Evolutionary conservation across 2,113 vertebrate genomes (phyloP), one percentile per base, ranked within the genome.

Genomic region (Seriola quinqueradiata): DNA sequence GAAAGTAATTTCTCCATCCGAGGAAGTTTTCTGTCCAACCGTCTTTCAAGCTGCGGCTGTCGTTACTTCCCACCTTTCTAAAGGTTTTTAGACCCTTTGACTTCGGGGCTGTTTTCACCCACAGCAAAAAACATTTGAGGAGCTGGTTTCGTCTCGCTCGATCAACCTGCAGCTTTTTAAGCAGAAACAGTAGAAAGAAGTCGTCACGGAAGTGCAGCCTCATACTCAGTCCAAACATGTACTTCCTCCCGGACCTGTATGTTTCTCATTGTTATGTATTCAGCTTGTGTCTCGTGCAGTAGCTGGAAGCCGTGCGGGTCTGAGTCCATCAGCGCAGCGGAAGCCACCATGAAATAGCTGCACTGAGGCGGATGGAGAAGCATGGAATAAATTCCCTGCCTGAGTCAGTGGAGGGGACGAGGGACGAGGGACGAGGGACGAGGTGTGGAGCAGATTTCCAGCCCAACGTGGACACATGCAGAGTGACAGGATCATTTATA

Each of bases 351-450:
- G 75, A 74, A 70, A 84, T 58, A 57, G 48, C 3, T n/a, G 55
- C 55, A 38, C 44, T 25, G 60, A 44, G 46, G 4, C 36, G 34
- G 69, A 68, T 42, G 64, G 75, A 78, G 74, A 83, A 73, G 75
- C 63, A 78, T 68, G 81, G 82, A 79, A 73, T 73, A 74, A 63
- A 78, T 74, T 61, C 44, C 54, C 38, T 12, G 19, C 23, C 42
- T 10, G 54, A 34, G 36, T 19, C 21, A 2, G 25, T 21, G 57
- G 34, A 61, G 13, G 42, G 25, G 25, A 28, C 25, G 38, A 38
- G 38, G 38, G 38, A 38, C 38, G 38, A 8, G 38, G 38, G 38
- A 38, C 8, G 38, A 38, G 38, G 5, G 38, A 38, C 8, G 3
- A 52, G 32, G 42, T 14, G 58, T 5, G 44, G 42, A 66, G 44